Conservation (phyloP, 2,113 vertebrate genomes). For the Leucopsar rothschildi region DNA sequence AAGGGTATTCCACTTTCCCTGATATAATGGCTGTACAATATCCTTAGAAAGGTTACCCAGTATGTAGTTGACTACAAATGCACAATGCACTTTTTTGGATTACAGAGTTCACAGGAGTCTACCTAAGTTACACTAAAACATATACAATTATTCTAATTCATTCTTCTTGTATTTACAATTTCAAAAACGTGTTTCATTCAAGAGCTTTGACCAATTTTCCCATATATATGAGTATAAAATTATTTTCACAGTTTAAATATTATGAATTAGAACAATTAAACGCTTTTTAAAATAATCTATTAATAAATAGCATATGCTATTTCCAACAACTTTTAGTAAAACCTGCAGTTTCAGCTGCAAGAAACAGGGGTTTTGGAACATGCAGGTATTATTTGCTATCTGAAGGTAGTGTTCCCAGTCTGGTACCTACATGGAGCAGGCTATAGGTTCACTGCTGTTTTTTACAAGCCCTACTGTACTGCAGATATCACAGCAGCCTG, state of each 20-base stretch:
- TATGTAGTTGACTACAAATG: neutral
- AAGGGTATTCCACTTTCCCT: neutral
- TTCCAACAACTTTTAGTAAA: neutral
- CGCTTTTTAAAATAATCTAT: accelerated
- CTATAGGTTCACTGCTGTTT: neutral
- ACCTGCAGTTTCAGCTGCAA: neutral
- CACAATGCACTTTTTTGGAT: neutral
- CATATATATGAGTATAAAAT: neutral
- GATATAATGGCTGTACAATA: neutral
- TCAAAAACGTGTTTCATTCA: neutral
- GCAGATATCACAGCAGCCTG: neutral
- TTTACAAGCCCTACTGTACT: neutral
- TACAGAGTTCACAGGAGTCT: neutral
- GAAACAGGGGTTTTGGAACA: neutral
- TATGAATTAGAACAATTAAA: neutral
- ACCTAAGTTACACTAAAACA: neutral
- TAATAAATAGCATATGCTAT: neutral
- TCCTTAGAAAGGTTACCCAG: neutral
- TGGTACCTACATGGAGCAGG: neutral
- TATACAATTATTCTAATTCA: neutral
- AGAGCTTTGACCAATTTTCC: neutral
- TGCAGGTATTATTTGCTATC: neutral
- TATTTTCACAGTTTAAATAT: neutral
- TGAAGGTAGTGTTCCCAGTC: neutral
- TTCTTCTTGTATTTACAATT: neutral